Base-by-base conservation (phyloP, 2,888 invertebrate genomes). In the Oligia latruncula region DNA sequence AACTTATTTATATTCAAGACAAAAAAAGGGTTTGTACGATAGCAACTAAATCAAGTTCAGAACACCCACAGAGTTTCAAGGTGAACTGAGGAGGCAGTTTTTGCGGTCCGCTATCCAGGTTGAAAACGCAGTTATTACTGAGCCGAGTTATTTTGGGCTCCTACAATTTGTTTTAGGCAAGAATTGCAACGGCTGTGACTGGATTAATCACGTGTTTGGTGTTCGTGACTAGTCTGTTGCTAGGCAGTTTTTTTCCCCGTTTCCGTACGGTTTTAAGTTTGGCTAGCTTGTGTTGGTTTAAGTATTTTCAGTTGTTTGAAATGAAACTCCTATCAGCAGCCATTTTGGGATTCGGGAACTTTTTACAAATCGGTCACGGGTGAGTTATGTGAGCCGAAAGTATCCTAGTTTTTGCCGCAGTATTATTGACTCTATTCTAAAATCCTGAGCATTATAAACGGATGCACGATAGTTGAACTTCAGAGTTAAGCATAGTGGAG, bases 21-120 rank as follows among this genome's bases (percentile, higher is more conserved):
- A 96, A 96, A 96, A 81, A 96, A 96, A 95, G 96, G 96, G 95
- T 96, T 95, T 94, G 95, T 95, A 95, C 95, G 96, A 95, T 95
- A 94, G 95, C 94, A 94, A 95, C 95, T 95, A 95, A 96, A 96
- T 96, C 96, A 95, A 95, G 94, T 95, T 95, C 92, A 94, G 93
- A 90, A 93, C 95, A 95, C 96, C 95, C 94, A 96, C 96, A 92
- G 89, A 82, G 92, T 92, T 91, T 95, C 96, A 96, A 96, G 96
- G 96, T 96, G 87, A 91, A 88, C 93, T 92, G 91, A 94, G 93
- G 94, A 94, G 94, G 92, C 92, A 92, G 90, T 94, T 96, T 95
- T 92, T 91, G 88, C 89, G 91, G 52, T 78, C 84, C 91, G 90
- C 83, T 93, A 93, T 93, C 92, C 93, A 93, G 91, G 92, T 92